Evolutionary conservation across 2,113 vertebrate species (phyloP).

Genomic region (Sphaerodactylus townsendi): DNA sequence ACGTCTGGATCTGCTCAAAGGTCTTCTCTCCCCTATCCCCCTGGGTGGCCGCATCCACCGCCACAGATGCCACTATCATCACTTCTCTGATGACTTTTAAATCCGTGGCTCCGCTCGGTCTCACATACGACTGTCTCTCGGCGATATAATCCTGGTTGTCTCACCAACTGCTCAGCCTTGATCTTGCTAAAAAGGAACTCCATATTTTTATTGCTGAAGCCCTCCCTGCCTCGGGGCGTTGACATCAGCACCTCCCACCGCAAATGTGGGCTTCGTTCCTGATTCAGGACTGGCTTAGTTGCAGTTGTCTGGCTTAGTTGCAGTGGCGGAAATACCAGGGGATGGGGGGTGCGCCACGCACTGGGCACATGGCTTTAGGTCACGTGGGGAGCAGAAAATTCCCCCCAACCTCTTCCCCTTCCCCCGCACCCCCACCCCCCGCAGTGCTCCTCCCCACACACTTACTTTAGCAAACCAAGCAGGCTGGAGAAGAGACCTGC

Average conservation of each 20-base stretch:
- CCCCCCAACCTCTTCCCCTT: too few relatives aligned
- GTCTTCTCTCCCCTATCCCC: slow-evolving; percentile 39
- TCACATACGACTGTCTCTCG: slow-evolving; percentile 54
- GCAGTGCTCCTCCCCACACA: too few relatives aligned
- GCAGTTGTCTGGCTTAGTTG: too few relatives aligned
- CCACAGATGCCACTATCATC: slow-evolving; percentile 48
- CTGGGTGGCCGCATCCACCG: slow-evolving; percentile 55
- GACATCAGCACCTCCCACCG: slow-evolving; percentile 27
- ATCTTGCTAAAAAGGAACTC: slow-evolving; percentile 58
- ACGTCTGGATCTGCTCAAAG: slow-evolving; percentile 52
- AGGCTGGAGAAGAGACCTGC: too few relatives aligned
- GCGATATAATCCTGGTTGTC: slow-evolving; percentile 57
- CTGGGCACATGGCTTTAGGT: too few relatives aligned
- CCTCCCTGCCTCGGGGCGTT: slow-evolving; percentile 45
- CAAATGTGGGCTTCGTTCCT: not conserved
- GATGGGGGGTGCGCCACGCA: too few relatives aligned
- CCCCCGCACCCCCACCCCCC: too few relatives aligned
- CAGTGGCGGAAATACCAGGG: too few relatives aligned
- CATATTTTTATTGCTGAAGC: slow-evolving; percentile 45
- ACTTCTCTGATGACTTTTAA: slow-evolving; percentile 62
- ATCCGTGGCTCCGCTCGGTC: slow-evolving; percentile 38
- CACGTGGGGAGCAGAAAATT: too few relatives aligned
- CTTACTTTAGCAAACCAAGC: too few relatives aligned
- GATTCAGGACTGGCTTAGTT: too few relatives aligned
- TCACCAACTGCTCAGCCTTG: slow-evolving; percentile 60